Conservation (phyloP, 2,888 invertebrate genomes). For the Ellobium chinense region DNA sequence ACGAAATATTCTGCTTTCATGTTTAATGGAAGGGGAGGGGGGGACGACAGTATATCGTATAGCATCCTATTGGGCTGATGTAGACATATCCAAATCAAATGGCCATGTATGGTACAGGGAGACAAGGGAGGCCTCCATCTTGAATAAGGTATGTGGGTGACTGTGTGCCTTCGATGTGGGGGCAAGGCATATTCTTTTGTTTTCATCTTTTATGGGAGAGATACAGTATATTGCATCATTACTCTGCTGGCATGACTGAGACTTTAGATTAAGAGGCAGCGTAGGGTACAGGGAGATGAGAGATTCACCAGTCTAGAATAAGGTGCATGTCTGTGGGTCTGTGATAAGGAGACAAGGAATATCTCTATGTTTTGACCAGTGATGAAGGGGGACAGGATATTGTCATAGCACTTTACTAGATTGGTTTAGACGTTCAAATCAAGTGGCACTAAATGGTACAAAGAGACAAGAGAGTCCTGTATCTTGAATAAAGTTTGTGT, state of each 20-base stretch:
- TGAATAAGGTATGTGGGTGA: slow-evolving; percentile 49
- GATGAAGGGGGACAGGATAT: no score
- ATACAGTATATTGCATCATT: no score
- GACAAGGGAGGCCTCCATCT: slow-evolving; percentile 50
- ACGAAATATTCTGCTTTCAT: no score
- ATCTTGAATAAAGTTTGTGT: slow-evolving; percentile 50
- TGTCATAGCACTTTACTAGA: slow-evolving; percentile 74
- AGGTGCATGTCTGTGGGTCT: no score
- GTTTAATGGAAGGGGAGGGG: no score
- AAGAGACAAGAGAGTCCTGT: slow-evolving; percentile 54
- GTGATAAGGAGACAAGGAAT: no score
- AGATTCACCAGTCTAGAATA: slow-evolving; percentile 50
- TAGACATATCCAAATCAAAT: slow-evolving; percentile 55
- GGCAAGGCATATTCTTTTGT: no score
- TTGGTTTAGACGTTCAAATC: slow-evolving; percentile 63
- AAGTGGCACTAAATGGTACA: slow-evolving; percentile 62
- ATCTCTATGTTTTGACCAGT: no score
- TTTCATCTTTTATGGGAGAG: no score
- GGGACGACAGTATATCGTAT: no score
- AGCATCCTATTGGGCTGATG: slow-evolving; percentile 74
- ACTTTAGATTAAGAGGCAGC: slow-evolving; percentile 53
- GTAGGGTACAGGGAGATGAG: slow-evolving; percentile 63
- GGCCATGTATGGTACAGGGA: slow-evolving; percentile 66
- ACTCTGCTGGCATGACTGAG: slow-evolving; percentile 73
- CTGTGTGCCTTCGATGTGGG: no score